Conservation (phyloP, 92 coral and sea anemone species). For the Meandrina meandrites region DNA sequence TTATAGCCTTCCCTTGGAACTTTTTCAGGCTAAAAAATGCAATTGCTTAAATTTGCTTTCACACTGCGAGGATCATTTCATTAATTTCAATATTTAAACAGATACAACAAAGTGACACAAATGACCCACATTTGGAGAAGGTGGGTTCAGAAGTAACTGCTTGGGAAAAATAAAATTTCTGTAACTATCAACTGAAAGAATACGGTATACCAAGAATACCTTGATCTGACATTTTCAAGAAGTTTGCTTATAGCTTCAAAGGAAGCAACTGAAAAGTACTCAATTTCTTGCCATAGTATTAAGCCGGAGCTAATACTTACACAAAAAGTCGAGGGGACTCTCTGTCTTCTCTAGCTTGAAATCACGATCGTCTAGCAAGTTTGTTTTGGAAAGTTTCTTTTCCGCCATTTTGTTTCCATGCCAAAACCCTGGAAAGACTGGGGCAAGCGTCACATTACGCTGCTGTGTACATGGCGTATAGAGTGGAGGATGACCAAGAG, state of each 20-base stretch:
- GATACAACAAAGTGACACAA: too few species aligned
- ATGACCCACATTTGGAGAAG: too few species aligned
- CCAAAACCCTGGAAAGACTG: constrained; percentile 15
- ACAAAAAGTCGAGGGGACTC: constrained; percentile 83
- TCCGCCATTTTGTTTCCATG: constrained; percentile 89
- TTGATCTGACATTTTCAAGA: background rate
- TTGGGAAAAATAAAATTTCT: too few species aligned
- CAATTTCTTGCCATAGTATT: background rate
- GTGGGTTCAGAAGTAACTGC: too few species aligned
- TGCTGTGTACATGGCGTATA: background rate
- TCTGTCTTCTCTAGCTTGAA: constrained; percentile 85
- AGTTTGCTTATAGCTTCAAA: background rate
- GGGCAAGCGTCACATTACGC: constrained; percentile 23
- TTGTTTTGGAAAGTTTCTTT: constrained; percentile 79
- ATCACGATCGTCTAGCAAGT: constrained; percentile 75
- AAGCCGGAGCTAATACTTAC: constrained; percentile 41
- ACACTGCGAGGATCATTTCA: too few species aligned
- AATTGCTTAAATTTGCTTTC: too few species aligned
- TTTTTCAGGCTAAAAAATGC: too few species aligned
- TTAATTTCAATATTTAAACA: too few species aligned
- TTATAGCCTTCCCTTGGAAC: too few species aligned
- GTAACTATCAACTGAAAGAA: background rate
- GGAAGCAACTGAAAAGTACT: background rate
- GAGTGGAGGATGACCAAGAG: background rate
- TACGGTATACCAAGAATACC: too few species aligned